A percentile compares a stretch with the other conserved stretches of the same genome.
These are phyloP conservation scores for Notamacropus eugenii DNA, from an alignment of 2,797 vertebrate species.

Conservation along the genomic window DNA sequence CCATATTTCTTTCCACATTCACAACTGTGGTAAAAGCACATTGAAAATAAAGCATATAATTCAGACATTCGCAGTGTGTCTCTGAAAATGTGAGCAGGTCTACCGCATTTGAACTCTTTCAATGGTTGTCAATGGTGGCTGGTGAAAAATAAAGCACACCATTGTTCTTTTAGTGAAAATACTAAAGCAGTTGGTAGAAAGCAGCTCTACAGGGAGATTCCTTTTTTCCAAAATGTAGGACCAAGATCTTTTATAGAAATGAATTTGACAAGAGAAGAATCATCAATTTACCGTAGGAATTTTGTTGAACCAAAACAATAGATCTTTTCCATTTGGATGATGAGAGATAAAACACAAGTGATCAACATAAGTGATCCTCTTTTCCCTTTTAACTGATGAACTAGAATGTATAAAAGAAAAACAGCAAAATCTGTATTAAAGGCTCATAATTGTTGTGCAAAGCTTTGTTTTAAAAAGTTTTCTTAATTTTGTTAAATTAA, in stretches of 20 bases:
- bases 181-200: neutral
- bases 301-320: neutral
- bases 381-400: neutral
- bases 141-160: neutral
- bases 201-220: neutral
- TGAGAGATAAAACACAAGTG: neutral
- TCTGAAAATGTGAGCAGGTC: neutral
- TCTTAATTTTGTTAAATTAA: neutral
- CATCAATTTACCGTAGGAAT: neutral
- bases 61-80: neutral
- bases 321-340: neutral
- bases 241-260: neutral
- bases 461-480: neutral
- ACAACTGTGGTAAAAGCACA: neutral
- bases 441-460: neutral
- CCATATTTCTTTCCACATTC: neutral
- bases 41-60: slow-evolving; percentile 2
- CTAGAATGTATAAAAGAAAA: neutral
- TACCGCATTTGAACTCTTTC: neutral
- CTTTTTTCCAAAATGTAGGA: neutral
- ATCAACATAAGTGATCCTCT: neutral
- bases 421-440: neutral
- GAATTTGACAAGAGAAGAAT: neutral
- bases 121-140: slow-evolving; percentile 5
- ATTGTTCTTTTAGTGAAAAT: neutral